Conservation (phyloP, 2,888 invertebrate species). For the Euplagia quadripunctaria region DNA sequence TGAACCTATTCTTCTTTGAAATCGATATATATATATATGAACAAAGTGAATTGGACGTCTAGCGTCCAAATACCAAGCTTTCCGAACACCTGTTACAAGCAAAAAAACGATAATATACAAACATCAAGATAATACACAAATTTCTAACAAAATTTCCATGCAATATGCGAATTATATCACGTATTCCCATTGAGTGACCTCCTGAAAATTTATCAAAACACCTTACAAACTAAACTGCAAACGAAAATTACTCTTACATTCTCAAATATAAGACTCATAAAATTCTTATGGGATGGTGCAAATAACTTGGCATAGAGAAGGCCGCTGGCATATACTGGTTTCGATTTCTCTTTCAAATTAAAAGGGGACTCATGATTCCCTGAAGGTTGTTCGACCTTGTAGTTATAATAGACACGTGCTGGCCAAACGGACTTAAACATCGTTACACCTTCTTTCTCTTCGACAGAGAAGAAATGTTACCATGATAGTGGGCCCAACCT, state of each 20-base stretch:
- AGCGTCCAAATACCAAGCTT: not conserved
- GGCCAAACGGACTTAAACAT: slow-evolving; percentile 37
- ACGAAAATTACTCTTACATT: slow-evolving; percentile 13
- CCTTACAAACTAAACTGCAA: not conserved
- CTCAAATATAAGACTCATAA: slow-evolving; percentile 9
- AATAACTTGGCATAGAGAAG: slow-evolving; percentile 27
- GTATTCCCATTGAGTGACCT: slow-evolving; percentile 49
- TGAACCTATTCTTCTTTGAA: too few species aligned
- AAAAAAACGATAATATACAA: slow-evolving; percentile 23
- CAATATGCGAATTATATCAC: slow-evolving; percentile 52
- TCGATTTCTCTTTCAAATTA: slow-evolving; percentile 71
- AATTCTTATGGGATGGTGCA: not conserved
- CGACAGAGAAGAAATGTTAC: slow-evolving; percentile 6
- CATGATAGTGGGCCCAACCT: slow-evolving; percentile 23
- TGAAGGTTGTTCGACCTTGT: slow-evolving; percentile 53
- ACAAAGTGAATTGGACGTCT: not conserved
- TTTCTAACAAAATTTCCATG: slow-evolving; percentile 44
- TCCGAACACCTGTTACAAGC: slow-evolving; percentile 3
- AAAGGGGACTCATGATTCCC: slow-evolving; percentile 68
- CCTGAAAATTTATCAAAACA: slow-evolving; percentile 19
- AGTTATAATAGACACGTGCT: slow-evolving; percentile 51
- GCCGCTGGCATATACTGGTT: slow-evolving; percentile 54
- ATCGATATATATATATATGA: not conserved
- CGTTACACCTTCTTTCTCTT: slow-evolving; percentile 45
- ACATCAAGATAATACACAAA: slow-evolving; percentile 33